Evolutionary conservation across 2,797 vertebrate species (phyloP).

Genomic region (Poeciliopsis turneri): DNA sequence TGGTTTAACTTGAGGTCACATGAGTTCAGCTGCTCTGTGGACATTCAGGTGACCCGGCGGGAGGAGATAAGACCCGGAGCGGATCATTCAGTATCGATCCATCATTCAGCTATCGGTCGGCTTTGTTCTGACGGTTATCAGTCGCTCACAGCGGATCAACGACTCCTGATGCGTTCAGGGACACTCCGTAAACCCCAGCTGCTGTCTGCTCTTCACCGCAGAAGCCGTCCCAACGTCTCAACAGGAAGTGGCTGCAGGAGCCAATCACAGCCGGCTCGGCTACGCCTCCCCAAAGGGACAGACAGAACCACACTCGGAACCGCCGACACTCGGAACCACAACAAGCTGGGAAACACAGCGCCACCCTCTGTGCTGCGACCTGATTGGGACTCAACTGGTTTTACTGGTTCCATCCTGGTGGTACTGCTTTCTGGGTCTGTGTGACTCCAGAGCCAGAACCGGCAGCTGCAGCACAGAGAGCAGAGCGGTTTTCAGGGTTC

Average conservation of each 20-base stretch:
- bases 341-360: no score
- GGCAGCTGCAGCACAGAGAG: background rate
- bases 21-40: no score
- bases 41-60: no score
- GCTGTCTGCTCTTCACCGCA: background rate
- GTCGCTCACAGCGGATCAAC: background rate
- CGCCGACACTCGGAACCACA: no score
- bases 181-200: background rate
- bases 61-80: no score
- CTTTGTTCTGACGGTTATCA: background rate
- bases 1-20: no score
- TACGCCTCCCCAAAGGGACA: no score
- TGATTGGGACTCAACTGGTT: no score
- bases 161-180: background rate
- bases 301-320: no score
- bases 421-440: background rate
- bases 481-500: background rate
- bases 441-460: background rate
- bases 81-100: background rate
- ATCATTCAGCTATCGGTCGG: background rate
- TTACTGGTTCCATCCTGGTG: background rate
- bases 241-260: background rate
- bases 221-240: background rate
- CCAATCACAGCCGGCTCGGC: background rate
- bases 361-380: no score